These are phyloP conservation scores for Teleopsis dalmanni DNA, from an alignment of 1,140 invertebrate species.

Conservation along the genomic window DNA sequence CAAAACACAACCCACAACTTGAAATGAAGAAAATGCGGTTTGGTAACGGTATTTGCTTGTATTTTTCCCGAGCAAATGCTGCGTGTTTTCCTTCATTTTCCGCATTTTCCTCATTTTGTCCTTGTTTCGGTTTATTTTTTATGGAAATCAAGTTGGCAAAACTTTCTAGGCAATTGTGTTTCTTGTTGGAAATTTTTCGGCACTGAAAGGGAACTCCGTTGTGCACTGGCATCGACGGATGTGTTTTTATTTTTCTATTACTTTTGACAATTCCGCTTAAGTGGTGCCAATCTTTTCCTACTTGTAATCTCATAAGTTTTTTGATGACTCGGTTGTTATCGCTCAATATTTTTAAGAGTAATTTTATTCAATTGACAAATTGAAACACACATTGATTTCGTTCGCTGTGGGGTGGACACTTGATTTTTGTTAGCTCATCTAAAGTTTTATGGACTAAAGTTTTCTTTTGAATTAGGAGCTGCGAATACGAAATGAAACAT, in stretches of 20 bases:
- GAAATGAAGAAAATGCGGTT: conserved; percentile 43
- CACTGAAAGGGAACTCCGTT: too few relatives aligned
- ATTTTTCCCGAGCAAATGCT: conserved; percentile 12
- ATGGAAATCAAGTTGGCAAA: background rate
- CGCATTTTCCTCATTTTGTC: background rate
- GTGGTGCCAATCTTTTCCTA: conserved; percentile 42
- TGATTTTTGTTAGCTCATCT: too few relatives aligned
- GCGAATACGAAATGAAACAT: too few relatives aligned
- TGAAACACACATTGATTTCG: conserved; percentile 42
- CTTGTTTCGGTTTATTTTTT: background rate
- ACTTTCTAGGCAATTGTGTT: too few relatives aligned
- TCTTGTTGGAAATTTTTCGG: too few relatives aligned
- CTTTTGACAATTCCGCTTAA: conserved; percentile 40
- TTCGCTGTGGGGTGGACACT: conserved; percentile 24
- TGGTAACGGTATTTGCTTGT: conserved; percentile 43
- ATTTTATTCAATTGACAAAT: conserved; percentile 45
- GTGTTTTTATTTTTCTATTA: conserved; percentile 40
- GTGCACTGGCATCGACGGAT: conserved; percentile 13
- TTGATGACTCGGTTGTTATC: background rate
- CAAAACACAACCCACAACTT: conserved; percentile 17
- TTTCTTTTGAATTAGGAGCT: too few relatives aligned
- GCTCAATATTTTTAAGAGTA: conserved; percentile 35
- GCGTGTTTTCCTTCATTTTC: background rate
- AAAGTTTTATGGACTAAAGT: too few relatives aligned
- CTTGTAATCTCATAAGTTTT: conserved; percentile 12